Evolutionary conservation across 2,888 invertebrate genomes (phyloP), one percentile per base, ranked within the genome.

Genomic region (Spilarctia lutea): DNA sequence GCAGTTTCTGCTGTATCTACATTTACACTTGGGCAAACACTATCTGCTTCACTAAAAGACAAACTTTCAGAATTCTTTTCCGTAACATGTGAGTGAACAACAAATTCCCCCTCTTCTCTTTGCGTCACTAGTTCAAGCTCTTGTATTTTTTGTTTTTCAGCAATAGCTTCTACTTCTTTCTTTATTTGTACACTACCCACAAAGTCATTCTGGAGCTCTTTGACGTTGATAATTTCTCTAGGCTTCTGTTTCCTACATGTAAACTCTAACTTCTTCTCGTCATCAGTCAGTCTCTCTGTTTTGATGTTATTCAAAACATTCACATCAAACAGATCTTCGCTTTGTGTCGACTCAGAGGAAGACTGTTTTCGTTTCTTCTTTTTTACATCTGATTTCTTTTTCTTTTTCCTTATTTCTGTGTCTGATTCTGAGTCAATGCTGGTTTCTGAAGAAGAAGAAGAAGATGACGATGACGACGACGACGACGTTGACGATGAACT

Each of bases 261-360:
- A 71, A 94, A 95, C 0, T 93, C 89, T 35, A 89, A 68, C 20
- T 88, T 90, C 68, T 95, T 91, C 60, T 96, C 96, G 42, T 95
- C 96, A 33, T 96, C 96, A 0, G 94, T 94, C 3, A 92, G 75
- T 60, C 93, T 86, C 83, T 96, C 96, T 0, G 92, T 94, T 81
- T 96, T 96, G 1, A 96, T 96, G 74, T 96, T 95, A 2, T 94
- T 94, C 2, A 96, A 80, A 18, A 95, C 91, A 68, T 95, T 94
- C 0, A 91, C 94, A 71, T 96, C 95, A 66, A 96, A 95, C 0
- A 93, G 71, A 13, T 94, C 93, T 48, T 93, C 93, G 72, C 89
- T 91, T 65, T 91, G 90, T 0, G 87, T 81, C 0, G 93, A 91
- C 1, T 92, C 93, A 0, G 91, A 91, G 2, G 89, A 80, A 0